These are phyloP conservation scores for Xenopus tropicalis DNA, from an alignment of 2,113 vertebrate species.

Conservation along the genomic window DNA sequence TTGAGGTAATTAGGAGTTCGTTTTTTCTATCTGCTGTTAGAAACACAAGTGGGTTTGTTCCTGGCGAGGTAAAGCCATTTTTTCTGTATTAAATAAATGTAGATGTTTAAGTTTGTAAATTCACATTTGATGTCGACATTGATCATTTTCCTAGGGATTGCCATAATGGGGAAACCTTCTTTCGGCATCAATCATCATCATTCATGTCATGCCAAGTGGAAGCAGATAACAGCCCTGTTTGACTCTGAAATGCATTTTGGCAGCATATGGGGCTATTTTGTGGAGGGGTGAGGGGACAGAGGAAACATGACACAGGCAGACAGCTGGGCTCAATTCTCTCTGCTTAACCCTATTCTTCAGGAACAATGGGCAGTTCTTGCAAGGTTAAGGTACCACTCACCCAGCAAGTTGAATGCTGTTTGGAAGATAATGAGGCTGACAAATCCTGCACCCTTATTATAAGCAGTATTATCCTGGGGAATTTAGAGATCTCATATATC, in stretches of 20 bases:
- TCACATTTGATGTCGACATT: constrained; percentile 21
- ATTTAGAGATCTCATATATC: no score
- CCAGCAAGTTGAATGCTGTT: constrained; percentile 1
- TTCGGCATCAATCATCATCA: constrained; percentile 5
- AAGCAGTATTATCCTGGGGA: no score
- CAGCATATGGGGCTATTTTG: constrained; percentile 18
- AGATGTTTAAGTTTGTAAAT: constrained; percentile 20
- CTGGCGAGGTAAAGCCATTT: constrained; percentile 12
- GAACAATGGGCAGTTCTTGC: not conserved
- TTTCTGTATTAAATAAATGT: constrained; percentile 10
- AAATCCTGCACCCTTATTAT: no score
- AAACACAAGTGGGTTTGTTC: constrained; percentile 14
- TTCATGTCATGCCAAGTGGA: constrained; percentile 11
- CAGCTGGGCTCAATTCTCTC: constrained; percentile 23
- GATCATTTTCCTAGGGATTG: constrained; percentile 1
- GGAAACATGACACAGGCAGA: not conserved
- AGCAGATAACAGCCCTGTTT: constrained; percentile 15
- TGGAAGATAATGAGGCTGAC: not conserved
- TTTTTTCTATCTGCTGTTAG: constrained; percentile 4
- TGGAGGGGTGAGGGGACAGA: not conserved
- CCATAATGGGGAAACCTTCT: constrained; percentile 1
- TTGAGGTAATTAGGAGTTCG: constrained; percentile 27
- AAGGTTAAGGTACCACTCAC: constrained; percentile 6
- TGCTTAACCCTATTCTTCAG: not conserved
- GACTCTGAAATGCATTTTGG: constrained; percentile 22